phyloP scores from a whole-genome alignment of 2,797 vertebrate species.

The Rhabdomys pumilio region DNA sequence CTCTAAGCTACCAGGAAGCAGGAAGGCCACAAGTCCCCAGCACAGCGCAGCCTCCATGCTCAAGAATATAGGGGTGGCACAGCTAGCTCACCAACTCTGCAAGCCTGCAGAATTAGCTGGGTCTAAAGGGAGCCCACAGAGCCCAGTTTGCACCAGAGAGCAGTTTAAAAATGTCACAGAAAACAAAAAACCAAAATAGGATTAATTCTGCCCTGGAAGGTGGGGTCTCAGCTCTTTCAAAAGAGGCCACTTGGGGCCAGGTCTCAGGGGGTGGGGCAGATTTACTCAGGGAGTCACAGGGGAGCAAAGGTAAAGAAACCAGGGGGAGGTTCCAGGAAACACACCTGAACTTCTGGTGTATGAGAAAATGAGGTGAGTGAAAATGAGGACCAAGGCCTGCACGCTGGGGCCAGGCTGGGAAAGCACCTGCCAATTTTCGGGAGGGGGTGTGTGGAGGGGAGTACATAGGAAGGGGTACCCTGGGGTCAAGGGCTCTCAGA shows the following conservation, averaged over 20 bases:
- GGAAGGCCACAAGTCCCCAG: background rate
- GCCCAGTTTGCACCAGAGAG: background rate
- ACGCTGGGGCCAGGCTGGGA: background rate
- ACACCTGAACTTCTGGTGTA: background rate
- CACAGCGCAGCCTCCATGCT: background rate
- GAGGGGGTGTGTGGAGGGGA: background rate
- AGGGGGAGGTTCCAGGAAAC: background rate
- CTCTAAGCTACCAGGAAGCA: background rate
- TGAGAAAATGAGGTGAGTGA: background rate
- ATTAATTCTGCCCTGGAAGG: slow-evolving; percentile 21
- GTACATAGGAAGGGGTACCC: background rate
- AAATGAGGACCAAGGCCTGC: background rate
- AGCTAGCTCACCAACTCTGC: slow-evolving; percentile 7
- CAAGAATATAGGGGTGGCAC: background rate
- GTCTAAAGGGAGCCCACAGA: background rate
- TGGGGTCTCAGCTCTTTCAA: background rate
- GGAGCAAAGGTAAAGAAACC: slow-evolving; percentile 60
- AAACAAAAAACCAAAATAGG: background rate
- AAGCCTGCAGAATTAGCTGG: background rate
- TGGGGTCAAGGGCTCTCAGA: background rate
- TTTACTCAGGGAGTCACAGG: slow-evolving; percentile 60
- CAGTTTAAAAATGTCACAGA: background rate
- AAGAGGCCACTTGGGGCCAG: background rate
- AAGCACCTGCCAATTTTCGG: background rate
- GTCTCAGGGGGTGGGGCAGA: slow-evolving; percentile 42